Evolutionary conservation across 1,140 invertebrate genomes (phyloP).

Genomic region (Venustaconcha ellipsiformis): DNA sequence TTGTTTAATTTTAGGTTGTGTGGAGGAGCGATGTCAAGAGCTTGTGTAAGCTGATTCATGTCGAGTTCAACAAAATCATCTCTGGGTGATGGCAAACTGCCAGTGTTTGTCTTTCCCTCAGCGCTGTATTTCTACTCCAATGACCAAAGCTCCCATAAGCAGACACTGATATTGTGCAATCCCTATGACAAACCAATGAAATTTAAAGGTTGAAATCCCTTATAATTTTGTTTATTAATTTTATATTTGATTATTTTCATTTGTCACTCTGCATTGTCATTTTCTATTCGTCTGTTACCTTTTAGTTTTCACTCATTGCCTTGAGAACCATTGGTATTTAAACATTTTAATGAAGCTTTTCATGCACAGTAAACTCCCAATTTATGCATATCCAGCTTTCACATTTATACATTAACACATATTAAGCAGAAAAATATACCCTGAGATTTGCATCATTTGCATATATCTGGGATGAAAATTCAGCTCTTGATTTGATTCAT

Average conservation of each 20-base stretch:
- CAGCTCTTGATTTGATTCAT: too few species aligned
- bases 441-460: too few species aligned
- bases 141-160: constrained; percentile 82
- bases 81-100: constrained; percentile 66
- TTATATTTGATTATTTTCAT: background rate
- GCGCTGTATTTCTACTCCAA: constrained; percentile 83
- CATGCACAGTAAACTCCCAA: too few species aligned
- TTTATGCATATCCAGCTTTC: too few species aligned
- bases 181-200: constrained; percentile 87
- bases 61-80: too few species aligned
- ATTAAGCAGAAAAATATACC: too few species aligned
- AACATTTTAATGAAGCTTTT: background rate
- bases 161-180: constrained; percentile 88
- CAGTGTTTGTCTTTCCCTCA: constrained; percentile 87
- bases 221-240: background rate
- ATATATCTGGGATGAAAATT: too few species aligned
- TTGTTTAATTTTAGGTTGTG: too few species aligned
- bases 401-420: too few species aligned
- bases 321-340: background rate
- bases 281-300: background rate
- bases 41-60: too few species aligned
- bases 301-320: background rate
- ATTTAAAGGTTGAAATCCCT: constrained; percentile 81
- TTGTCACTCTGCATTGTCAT: background rate
- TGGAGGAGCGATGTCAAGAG: too few species aligned